Base-by-base conservation (phyloP, 2,797 vertebrate genomes). In the Pyrocephalus nanus region DNA sequence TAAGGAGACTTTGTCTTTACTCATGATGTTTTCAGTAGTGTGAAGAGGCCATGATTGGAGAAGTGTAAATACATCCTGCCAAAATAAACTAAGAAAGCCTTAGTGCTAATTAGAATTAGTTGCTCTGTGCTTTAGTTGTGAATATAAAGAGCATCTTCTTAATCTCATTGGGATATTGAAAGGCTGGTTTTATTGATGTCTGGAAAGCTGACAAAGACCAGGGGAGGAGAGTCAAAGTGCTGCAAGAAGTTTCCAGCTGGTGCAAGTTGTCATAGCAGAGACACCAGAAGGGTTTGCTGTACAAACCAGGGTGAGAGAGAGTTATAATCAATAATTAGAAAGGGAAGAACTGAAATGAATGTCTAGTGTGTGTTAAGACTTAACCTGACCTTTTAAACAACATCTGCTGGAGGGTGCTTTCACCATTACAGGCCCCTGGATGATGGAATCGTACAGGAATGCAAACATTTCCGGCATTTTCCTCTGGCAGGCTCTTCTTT, bases 381-480 rank as follows among this genome's bases (percentile, higher is more conserved):
- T 88, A 93, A 84, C 67, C 32, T 92, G 80, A 94, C 86, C 83
- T 96, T 94, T 91, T 70, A 76, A 40, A 76, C 34, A 76, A 74
- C 91, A 92, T 95, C 91, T 92, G 94, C 74, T 88, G 76, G 89
- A 84, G 83, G 30, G 47, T 88, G 65, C 72, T 93, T 95, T 92
- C 53, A 86, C 69, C 67, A 48, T 84, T 92, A 70, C 71, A 92
- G 93, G 72, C 76, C 74, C 51, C 77, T 92, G 87, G 42, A 85
- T 96, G 96, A 97, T 89, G 81, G 58, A 93, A 96, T 93, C 16
- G 1, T 69, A 70, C 66, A 95, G 84, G 93, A 96, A 97, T 95
- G 96, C 92, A 92, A 95, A 96, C 92, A 94, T 95, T 95, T 95
- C 93, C 83, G 93, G 93, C 86, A 77, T 93, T 94, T 95, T 96